Percentiles rank a stretch among this genome's conserved stretches.
Conservation (phyloP, 1,140 invertebrate species). For the Drosophila kohkoa region DNA sequence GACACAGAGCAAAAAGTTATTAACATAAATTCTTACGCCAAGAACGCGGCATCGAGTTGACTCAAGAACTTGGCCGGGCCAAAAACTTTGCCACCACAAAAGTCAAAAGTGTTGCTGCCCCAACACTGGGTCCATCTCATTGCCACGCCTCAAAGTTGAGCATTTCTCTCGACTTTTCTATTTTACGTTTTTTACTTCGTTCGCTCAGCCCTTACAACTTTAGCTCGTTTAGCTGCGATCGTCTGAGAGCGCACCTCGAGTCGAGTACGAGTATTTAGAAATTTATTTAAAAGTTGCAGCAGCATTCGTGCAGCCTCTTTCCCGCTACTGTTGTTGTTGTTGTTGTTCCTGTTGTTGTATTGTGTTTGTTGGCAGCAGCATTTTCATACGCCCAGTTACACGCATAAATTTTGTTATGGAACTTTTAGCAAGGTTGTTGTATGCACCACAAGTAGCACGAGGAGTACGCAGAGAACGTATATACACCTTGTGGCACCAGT, state of each 20-base stretch:
- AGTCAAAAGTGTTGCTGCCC: conserved; percentile 73
- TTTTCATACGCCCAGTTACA: conserved; percentile 80
- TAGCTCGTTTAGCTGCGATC: conserved; percentile 75
- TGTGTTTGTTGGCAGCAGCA: conserved; percentile 12
- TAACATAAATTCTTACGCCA: conserved; percentile 76
- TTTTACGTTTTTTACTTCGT: conserved; percentile 20
- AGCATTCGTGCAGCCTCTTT: neutral
- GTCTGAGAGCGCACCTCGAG: conserved; percentile 59
- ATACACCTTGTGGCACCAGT: conserved; percentile 1
- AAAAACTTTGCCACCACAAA: conserved; percentile 71
- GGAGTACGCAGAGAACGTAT: neutral
- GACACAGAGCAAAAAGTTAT: conserved; percentile 64
- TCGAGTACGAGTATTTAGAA: conserved; percentile 79
- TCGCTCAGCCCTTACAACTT: conserved; percentile 66
- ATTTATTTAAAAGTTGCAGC: conserved; percentile 76
- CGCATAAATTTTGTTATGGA: conserved; percentile 80
- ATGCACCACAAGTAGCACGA: conserved; percentile 19
- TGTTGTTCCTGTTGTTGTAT: conserved; percentile 25
- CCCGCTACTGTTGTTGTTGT: conserved; percentile 8
- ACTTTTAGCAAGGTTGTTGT: conserved; percentile 70
- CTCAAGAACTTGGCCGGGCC: conserved; percentile 47
- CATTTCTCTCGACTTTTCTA: conserved; percentile 21
- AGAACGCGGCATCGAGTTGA: conserved; percentile 51
- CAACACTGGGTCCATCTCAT: conserved; percentile 30
- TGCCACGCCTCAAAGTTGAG: conserved; percentile 55